Base-by-base conservation (phyloP, 2,888 invertebrate genomes). In the Thereva unica region DNA sequence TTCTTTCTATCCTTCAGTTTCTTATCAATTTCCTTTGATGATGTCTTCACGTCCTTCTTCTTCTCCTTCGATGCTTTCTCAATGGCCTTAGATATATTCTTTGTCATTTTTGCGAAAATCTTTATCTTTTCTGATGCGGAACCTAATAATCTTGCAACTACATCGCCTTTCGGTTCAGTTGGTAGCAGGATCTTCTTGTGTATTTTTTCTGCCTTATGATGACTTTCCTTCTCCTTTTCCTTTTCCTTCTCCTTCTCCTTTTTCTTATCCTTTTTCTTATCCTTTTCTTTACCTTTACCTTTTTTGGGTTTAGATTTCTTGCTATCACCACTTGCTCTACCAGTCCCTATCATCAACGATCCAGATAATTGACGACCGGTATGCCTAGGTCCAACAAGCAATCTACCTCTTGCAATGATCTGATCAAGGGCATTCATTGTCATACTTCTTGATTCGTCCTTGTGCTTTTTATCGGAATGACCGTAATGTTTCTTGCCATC, bases 41-140 rank as follows among this genome's bases (percentile, higher is more conserved):
- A 38, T 38, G 54, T 54, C 12, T 64, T 47, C 9, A 64, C 38
- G 23, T 64, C 64, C 34, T 64, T 53, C 2, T 35, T 12, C 38
- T 64, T 64, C 10, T 64, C 35, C 7, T 54, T 53, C 4, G 64
- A 52, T 34, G 64, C 54, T 35, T 64, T 54, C 4, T 63, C 54
- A 8, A 67, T 59, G n/a, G 67, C 64, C 50, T 67, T 67, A 23
- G 67, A 64, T 6, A 67, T 64, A n/a, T 67, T 38, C 40, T 64
- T 56, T 4, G 67, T 67, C 10, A 67, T 41, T 45, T 64, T 64
- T 5, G 67, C 67, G 12, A 67, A 53, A 40, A 64, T 49, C 8
- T 52, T 57, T 5, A 67, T 55, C 12, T 64, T 67, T 35, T 67
- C 64, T n/a, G 67, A 67, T 38, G 67, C 67, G 3, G 56, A 38